These are phyloP conservation scores for Phaethon lepturus DNA, from an alignment of 2,113 vertebrate species.

Conservation along the genomic window DNA sequence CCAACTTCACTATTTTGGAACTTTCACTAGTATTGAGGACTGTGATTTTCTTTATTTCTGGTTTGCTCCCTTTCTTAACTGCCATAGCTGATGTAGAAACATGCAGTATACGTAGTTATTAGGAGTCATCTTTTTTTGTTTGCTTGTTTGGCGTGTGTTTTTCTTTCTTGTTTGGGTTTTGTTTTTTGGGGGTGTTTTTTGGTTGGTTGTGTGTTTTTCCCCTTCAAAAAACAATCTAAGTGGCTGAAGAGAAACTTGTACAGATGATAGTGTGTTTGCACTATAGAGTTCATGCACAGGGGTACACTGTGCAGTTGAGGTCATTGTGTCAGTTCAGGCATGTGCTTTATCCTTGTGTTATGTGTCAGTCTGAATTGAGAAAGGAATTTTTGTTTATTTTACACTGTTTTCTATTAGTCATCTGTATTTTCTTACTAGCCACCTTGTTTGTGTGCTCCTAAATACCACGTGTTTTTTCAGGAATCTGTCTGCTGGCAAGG, in stretches of 20 bases:
- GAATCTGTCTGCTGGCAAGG: not conserved
- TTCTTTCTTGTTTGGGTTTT: too few species aligned
- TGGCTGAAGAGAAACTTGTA: not conserved
- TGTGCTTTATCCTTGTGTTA: not conserved
- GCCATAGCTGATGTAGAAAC: not conserved
- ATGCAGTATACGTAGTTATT: not conserved
- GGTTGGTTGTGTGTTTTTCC: not conserved
- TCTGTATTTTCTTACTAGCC: not conserved
- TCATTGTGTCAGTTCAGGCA: not conserved
- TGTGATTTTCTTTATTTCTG: not conserved
- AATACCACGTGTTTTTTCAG: not conserved
- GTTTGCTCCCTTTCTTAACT: not conserved
- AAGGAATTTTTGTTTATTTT: not conserved
- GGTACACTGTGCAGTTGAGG: not conserved
- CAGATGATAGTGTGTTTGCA: not conserved
- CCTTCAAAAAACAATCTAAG: not conserved
- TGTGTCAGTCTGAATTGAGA: not conserved
- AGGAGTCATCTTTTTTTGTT: not conserved
- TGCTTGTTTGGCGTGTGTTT: not conserved
- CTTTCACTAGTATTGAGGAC: too few species aligned
- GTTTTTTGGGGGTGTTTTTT: not conserved
- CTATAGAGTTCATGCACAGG: not conserved
- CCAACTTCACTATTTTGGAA: not conserved
- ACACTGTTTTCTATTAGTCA: not conserved
- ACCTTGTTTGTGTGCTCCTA: not conserved